These are phyloP conservation scores for Glossosoma conforme DNA, from an alignment of 1,140 invertebrate genomes.

Conservation along the genomic window DNA sequence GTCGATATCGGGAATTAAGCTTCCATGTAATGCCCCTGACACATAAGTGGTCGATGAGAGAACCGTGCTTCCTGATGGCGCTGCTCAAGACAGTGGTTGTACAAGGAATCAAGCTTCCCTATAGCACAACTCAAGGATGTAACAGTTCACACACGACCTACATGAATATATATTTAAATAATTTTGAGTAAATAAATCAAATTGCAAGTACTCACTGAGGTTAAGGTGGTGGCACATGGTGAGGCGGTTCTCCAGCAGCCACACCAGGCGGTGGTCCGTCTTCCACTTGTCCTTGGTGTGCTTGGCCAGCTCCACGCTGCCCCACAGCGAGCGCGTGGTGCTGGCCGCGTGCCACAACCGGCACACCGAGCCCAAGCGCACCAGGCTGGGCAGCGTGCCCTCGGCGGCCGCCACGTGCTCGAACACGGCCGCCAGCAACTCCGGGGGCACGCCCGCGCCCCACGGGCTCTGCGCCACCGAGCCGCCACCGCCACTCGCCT, in stretches of 20 bases:
- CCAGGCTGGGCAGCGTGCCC: conserved; percentile 67
- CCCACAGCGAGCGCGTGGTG: conserved; percentile 64
- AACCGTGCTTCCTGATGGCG: no score
- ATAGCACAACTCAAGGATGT: no score
- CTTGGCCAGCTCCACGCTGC: conserved; percentile 67
- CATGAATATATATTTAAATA: no score
- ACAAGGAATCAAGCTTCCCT: conserved; percentile 6
- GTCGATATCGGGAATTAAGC: no score
- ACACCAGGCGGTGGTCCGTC: conserved; percentile 67
- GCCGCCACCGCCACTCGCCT: conserved; percentile 23
- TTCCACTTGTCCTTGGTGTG: conserved; percentile 68
- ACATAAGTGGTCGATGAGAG: no score
- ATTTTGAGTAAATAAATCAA: background rate
- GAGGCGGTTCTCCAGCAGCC: conserved; percentile 71
- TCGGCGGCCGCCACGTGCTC: conserved; percentile 57
- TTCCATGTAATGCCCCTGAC: no score
- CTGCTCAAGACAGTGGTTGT: no score
- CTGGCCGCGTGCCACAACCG: conserved; percentile 68
- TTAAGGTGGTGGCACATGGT: conserved; percentile 67
- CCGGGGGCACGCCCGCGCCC: conserved; percentile 57
- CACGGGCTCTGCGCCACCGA: conserved; percentile 47
- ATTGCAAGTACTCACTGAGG: conserved; percentile 59
- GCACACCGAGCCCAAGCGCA: conserved; percentile 73
- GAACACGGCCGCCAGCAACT: conserved; percentile 67
- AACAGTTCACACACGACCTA: no score